Evolutionary conservation across 2,797 vertebrate species (phyloP).

Genomic region (Sebastes baramenuke): DNA sequence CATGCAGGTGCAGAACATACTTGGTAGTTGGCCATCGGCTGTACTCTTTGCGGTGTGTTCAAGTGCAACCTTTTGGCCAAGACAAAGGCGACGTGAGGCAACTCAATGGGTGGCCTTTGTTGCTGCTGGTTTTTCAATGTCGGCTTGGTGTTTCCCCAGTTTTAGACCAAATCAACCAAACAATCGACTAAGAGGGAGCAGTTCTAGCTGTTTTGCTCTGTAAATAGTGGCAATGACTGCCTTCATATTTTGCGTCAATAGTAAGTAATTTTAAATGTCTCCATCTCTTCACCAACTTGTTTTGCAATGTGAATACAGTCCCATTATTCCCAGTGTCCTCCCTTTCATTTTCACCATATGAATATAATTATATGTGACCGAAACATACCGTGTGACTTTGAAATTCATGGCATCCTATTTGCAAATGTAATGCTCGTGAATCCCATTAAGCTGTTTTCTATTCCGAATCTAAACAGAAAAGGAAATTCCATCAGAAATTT

Average conservation of each 20-base stretch:
- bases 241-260: neutral
- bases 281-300: neutral
- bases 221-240: neutral
- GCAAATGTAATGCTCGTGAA: neutral
- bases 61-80: too few relatives aligned
- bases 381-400: neutral
- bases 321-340: neutral
- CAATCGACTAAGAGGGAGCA: too few relatives aligned
- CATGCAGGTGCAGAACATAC: too few relatives aligned
- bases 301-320: neutral
- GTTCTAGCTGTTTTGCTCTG: neutral
- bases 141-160: too few relatives aligned
- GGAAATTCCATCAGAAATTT: neutral
- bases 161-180: too few relatives aligned
- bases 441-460: neutral
- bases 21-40: too few relatives aligned
- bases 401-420: neutral
- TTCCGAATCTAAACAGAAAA: neutral
- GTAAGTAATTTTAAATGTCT: neutral
- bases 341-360: neutral
- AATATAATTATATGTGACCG: constrained; percentile 8
- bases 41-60: too few relatives aligned
- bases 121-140: too few relatives aligned
- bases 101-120: too few relatives aligned
- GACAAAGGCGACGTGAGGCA: too few relatives aligned